phyloP scores from a whole-genome alignment of 2,797 vertebrate genomes.

The Coregonus suidteri region DNA sequence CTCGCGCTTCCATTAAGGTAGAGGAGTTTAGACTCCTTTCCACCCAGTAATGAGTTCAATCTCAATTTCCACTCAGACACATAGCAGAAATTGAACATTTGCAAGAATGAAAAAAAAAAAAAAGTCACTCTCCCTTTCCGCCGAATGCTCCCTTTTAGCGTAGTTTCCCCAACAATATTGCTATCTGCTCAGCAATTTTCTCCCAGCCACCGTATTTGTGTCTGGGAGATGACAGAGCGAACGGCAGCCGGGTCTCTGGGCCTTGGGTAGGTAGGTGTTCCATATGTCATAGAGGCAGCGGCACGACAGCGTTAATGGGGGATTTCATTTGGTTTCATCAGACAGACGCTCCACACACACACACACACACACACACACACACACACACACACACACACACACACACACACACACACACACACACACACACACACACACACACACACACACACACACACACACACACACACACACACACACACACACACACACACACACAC shows the following conservation, averaged over 20 bases:
- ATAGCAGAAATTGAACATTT: conserved; percentile 54
- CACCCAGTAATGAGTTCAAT: conserved; percentile 43
- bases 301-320: conserved; percentile 28
- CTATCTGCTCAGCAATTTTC: conserved; percentile 30
- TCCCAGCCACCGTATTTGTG: conserved; percentile 30
- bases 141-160: not conserved
- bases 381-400: conserved; percentile 1
- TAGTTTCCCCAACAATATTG: not conserved
- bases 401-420: not conserved
- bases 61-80: conserved; percentile 50
- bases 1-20: conserved; percentile 1
- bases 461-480: conserved; percentile 3
- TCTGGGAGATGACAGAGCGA: conserved; percentile 33
- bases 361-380: conserved; percentile 5
- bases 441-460: conserved; percentile 7
- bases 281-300: conserved; percentile 12
- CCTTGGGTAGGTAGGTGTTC: not conserved
- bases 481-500: conserved; percentile 11
- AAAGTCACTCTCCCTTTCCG: too few relatives aligned
- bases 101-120: conserved; percentile 38
- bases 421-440: not conserved
- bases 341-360: conserved; percentile 2
- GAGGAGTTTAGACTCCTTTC: conserved; percentile 1
- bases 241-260: conserved; percentile 14
- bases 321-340: conserved; percentile 75